These are phyloP conservation scores for Hesperophylax magnus DNA, from an alignment of 1,140 invertebrate species.

Conservation along the genomic window DNA sequence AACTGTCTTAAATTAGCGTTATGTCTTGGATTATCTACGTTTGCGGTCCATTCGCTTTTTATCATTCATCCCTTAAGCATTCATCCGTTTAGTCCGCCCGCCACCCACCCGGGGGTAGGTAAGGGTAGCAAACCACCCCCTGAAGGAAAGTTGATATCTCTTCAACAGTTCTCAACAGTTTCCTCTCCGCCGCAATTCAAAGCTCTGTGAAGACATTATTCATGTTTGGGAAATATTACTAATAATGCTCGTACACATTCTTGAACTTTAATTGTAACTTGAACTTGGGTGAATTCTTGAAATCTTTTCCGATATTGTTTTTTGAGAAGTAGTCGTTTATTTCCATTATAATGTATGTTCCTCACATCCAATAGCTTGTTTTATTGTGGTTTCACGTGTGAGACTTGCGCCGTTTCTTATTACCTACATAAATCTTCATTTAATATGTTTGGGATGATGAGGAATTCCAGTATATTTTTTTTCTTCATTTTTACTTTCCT, in stretches of 20 bases:
- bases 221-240: neutral
- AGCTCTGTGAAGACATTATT: constrained; percentile 3
- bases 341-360: too few species aligned
- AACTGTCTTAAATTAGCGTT: constrained; percentile 6
- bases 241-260: neutral
- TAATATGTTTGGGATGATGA: too few species aligned
- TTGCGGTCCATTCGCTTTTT: constrained; percentile 19
- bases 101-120: neutral
- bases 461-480: too few species aligned
- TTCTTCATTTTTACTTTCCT: too few species aligned
- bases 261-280: neutral
- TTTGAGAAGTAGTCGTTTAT: too few species aligned
- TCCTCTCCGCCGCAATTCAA: neutral
- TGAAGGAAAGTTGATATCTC: neutral
- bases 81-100: neutral
- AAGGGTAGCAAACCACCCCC: neutral
- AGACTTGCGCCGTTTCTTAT: too few species aligned
- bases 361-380: too few species aligned
- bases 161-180: neutral
- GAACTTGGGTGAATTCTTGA: neutral
- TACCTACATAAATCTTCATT: too few species aligned
- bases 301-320: too few species aligned
- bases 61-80: neutral
- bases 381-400: too few species aligned
- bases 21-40: neutral